Conservation (phyloP, 1,140 invertebrate genomes). For the Diachasma alloeum region DNA sequence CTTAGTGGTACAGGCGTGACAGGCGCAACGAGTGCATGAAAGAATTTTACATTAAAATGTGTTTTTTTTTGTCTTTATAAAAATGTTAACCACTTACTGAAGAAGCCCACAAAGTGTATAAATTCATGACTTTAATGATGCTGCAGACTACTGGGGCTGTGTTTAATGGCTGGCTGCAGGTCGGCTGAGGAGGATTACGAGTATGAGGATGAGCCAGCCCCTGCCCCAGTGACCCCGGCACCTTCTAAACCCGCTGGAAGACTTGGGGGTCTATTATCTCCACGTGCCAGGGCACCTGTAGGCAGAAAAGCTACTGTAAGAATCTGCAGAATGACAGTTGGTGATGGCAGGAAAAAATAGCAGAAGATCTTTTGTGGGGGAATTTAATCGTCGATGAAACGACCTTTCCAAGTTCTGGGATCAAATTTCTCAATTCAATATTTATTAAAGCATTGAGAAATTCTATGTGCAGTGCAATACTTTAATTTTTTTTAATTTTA, state of each 20-base stretch:
- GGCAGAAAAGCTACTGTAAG: conserved; percentile 42
- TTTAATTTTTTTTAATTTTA: no score
- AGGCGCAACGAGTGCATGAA: not conserved
- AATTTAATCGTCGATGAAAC: no score
- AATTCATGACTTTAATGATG: not conserved
- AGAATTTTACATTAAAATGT: not conserved
- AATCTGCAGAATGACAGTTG: no score
- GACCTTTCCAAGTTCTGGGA: no score
- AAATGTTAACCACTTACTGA: not conserved
- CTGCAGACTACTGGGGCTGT: conserved; percentile 46
- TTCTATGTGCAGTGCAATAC: no score
- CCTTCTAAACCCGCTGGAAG: conserved; percentile 37
- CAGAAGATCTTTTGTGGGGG: no score
- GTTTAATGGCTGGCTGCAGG: conserved; percentile 41
- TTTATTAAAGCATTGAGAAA: no score
- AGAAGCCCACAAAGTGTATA: not conserved
- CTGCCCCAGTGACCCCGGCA: conserved; percentile 43
- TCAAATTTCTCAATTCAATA: no score
- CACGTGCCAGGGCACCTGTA: conserved; percentile 39
- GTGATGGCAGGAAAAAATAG: no score
- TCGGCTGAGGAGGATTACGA: conserved; percentile 52
- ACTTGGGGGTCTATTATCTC: conserved; percentile 45
- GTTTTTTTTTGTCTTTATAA: not conserved
- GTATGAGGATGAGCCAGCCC: conserved; percentile 45
- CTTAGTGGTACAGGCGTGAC: conserved; percentile 9